phyloP scores from a whole-genome alignment of 2,797 vertebrate species.

The Coregonus ussuriensis region DNA sequence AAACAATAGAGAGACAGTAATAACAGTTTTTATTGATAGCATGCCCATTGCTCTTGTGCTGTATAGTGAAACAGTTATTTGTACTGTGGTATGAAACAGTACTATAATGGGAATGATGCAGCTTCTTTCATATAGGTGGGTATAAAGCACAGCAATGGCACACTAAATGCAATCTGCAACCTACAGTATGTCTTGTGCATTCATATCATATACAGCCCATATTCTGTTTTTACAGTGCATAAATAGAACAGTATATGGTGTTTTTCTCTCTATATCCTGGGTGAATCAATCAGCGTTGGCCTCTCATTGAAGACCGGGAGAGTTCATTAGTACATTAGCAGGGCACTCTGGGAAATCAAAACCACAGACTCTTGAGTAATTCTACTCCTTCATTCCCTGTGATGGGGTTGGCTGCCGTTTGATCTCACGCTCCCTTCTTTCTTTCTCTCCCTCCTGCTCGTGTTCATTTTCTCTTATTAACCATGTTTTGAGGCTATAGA shows the following conservation, averaged over 20 bases:
- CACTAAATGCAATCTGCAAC: neutral
- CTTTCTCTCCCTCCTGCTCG: conserved; percentile 36
- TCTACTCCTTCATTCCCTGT: conserved; percentile 55
- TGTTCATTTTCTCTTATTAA: conserved; percentile 28
- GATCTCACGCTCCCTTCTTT: conserved; percentile 37
- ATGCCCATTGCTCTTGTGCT: too few species aligned
- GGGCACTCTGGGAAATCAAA: conserved; percentile 46
- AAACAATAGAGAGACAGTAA: too few species aligned
- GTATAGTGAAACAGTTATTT: too few species aligned
- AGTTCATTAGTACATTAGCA: conserved; percentile 59
- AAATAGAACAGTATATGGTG: neutral
- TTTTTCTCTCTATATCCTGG: neutral
- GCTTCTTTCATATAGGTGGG: neutral
- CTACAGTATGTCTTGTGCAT: neutral
- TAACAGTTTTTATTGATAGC: too few species aligned
- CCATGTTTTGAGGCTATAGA: too few species aligned
- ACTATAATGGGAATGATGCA: too few species aligned
- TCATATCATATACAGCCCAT: neutral
- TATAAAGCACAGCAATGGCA: neutral
- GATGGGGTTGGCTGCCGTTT: conserved; percentile 50
- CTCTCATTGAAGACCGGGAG: conserved; percentile 25
- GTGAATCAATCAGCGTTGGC: conserved; percentile 18
- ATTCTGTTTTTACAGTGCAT: neutral
- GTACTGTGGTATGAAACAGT: too few species aligned
- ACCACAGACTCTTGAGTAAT: conserved; percentile 24